phyloP scores from a whole-genome alignment of 2,797 vertebrate genomes.

The Eidolon dupreanum region DNA sequence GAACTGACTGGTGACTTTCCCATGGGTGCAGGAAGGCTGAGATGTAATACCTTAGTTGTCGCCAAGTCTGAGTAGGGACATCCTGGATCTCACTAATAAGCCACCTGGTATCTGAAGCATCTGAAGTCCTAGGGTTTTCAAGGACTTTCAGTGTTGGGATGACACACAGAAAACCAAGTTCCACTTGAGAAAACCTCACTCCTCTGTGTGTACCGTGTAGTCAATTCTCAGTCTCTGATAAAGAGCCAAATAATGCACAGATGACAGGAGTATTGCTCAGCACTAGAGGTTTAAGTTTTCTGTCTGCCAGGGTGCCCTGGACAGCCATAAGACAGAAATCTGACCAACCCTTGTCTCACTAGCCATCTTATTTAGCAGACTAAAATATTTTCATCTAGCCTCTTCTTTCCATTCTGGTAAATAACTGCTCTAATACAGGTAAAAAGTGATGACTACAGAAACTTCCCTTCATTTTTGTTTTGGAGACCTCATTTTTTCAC shows the following conservation, averaged over 20 bases:
- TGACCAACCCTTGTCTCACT: neutral
- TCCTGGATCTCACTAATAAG: neutral
- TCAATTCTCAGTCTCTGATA: neutral
- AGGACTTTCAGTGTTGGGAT: neutral
- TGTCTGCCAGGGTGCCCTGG: neutral
- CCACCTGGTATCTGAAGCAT: neutral
- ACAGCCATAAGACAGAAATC: neutral
- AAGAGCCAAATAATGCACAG: neutral
- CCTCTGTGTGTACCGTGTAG: neutral
- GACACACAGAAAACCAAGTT: neutral
- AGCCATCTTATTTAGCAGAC: neutral
- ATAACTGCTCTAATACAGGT: neutral
- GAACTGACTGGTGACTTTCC: neutral
- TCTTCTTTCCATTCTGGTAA: neutral
- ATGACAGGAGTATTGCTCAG: neutral
- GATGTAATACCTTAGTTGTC: neutral
- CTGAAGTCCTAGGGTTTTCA: neutral
- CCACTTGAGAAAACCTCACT: neutral
- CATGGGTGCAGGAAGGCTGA: neutral
- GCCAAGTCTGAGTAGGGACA: neutral
- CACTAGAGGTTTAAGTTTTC: neutral
- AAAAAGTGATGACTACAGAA: neutral
- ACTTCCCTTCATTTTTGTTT: neutral
- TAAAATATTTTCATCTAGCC: neutral
- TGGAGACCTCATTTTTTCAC: neutral